Evolutionary conservation across 2,797 vertebrate genomes (phyloP).

Genomic region (Hydrolagus colliei): DNA sequence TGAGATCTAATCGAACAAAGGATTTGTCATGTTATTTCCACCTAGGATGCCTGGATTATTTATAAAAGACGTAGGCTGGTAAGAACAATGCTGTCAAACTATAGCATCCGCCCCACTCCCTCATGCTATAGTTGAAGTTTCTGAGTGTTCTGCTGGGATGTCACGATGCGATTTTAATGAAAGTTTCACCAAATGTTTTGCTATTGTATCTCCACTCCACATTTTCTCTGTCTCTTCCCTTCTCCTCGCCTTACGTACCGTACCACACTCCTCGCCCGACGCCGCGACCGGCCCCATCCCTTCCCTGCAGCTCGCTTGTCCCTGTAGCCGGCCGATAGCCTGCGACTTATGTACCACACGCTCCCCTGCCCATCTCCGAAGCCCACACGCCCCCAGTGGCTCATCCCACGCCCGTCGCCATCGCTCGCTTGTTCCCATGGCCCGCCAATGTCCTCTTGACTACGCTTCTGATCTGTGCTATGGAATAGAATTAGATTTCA

Average conservation of each 20-base stretch:
- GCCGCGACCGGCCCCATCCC: background rate
- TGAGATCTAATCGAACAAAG: constrained; percentile 32
- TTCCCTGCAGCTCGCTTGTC: constrained; percentile 20
- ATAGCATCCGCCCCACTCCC: constrained; percentile 38
- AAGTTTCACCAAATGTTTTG: constrained; percentile 17
- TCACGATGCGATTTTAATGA: constrained; percentile 21
- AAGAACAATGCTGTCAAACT: constrained; percentile 50
- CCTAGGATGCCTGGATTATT: constrained; percentile 68
- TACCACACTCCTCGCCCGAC: background rate
- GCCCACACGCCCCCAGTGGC: no score
- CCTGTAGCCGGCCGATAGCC: background rate
- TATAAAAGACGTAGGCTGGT: constrained; percentile 68
- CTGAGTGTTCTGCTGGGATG: constrained; percentile 36
- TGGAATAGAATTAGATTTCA: constrained; percentile 14
- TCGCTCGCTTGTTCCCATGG: background rate
- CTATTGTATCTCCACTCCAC: constrained; percentile 15
- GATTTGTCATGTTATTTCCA: constrained; percentile 41
- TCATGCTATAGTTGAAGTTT: constrained; percentile 41
- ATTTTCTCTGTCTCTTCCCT: constrained; percentile 5
- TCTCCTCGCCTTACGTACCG: background rate
- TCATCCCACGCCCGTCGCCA: background rate
- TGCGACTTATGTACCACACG: no score
- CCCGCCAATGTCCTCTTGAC: no score
- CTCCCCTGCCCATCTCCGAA: no score
- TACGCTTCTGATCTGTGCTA: background rate